Evolutionary conservation across 1,140 invertebrate species (phyloP).

Genomic region (Psilanteris sp.): DNA sequence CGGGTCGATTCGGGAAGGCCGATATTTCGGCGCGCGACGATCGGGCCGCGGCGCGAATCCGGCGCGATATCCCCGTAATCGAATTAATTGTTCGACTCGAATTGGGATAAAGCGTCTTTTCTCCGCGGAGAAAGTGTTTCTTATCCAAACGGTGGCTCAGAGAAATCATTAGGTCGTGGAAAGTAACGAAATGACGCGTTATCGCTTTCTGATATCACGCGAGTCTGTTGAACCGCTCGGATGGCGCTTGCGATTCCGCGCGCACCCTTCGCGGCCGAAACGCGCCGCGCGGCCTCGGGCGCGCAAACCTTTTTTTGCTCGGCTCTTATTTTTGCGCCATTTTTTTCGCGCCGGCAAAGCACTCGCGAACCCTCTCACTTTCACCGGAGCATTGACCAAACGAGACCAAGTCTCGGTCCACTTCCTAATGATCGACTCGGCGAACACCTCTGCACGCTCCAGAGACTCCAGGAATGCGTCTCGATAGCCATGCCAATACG

Average conservation of each 20-base stretch:
- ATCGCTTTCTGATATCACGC: constrained; percentile 63
- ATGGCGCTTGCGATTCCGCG: constrained; percentile 15
- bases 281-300: too few relatives aligned
- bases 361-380: constrained; percentile 70
- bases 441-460: constrained; percentile 54
- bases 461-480: constrained; percentile 51
- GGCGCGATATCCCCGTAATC: too few relatives aligned
- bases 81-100: constrained; percentile 39
- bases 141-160: constrained; percentile 58
- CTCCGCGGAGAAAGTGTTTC: constrained; percentile 62
- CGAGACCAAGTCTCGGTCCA: constrained; percentile 57
- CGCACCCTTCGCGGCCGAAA: constrained; percentile 15
- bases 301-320: constrained; percentile 25
- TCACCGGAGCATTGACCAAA: constrained; percentile 67
- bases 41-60: too few relatives aligned
- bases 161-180: constrained; percentile 65
- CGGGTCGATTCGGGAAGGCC: too few relatives aligned
- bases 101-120: constrained; percentile 59
- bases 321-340: constrained; percentile 21
- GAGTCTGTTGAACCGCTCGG: constrained; percentile 43
- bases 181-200: constrained; percentile 65
- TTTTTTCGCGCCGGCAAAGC: constrained; percentile 59
- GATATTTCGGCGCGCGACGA: too few relatives aligned
- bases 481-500: constrained; percentile 25
- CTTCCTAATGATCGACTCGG: constrained; percentile 55